Evolutionary conservation across 2,113 vertebrate species (phyloP).

Genomic region (rabbit (Oryctolagus cuniculus)): DNA sequence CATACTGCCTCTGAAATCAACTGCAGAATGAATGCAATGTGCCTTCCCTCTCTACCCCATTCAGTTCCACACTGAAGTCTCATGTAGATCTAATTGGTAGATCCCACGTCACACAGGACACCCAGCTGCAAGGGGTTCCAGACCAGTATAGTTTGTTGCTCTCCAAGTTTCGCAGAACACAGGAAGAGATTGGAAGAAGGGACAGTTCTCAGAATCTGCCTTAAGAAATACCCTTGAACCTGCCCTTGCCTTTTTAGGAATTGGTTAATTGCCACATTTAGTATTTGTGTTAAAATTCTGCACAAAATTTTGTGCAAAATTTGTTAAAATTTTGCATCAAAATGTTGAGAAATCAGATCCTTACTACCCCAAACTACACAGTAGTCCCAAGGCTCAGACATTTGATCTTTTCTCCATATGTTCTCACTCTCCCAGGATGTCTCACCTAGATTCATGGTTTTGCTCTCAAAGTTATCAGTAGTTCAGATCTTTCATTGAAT

Average conservation of each 20-base stretch:
- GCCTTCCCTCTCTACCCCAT: not conserved
- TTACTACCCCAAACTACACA: not conserved
- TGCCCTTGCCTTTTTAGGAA: constrained; percentile 43
- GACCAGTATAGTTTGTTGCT: not conserved
- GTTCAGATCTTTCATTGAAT: not conserved
- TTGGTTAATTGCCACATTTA: not conserved
- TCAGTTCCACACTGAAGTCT: constrained; percentile 11
- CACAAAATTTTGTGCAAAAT: not conserved
- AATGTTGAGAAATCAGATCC: constrained; percentile 27
- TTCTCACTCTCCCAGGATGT: not conserved
- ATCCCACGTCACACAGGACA: not conserved
- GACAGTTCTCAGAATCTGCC: not conserved
- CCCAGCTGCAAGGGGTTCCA: not conserved
- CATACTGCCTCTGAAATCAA: not conserved
- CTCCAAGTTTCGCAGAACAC: not conserved
- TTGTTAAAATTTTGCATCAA: constrained; percentile 20
- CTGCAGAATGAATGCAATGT: not conserved
- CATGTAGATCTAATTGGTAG: not conserved
- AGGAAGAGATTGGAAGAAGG: not conserved
- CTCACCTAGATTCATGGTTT: not conserved
- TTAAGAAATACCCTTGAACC: not conserved
- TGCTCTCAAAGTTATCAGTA: not conserved
- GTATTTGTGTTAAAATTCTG: constrained; percentile 36
- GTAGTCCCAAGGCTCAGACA: not conserved
- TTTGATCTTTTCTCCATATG: not conserved